Conservation (phyloP, 2,888 invertebrate species). For the Xylota sylvarum region DNA sequence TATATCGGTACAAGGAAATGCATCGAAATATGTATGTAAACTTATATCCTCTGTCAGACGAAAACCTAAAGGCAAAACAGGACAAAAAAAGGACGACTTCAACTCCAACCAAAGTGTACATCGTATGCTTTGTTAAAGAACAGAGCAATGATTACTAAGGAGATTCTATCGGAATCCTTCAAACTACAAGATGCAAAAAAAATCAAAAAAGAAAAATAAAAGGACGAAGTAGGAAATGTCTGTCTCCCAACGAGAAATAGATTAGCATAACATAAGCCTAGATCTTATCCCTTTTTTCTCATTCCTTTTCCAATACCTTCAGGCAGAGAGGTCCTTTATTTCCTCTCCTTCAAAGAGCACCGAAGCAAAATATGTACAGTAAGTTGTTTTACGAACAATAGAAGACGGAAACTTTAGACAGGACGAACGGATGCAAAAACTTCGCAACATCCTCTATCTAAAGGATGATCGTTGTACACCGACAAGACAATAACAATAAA, state of each 20-base stretch:
- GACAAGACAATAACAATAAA: constrained; percentile 50
- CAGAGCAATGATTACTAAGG: constrained; percentile 36
- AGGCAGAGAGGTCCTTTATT: constrained; percentile 48
- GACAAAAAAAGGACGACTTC: constrained; percentile 11
- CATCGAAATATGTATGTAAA: constrained; percentile 41
- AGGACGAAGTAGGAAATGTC: constrained; percentile 37
- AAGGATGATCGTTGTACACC: constrained; percentile 9
- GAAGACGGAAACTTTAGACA: constrained; percentile 46
- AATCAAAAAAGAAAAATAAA: constrained; percentile 1
- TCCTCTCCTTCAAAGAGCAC: neutral
- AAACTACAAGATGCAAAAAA: constrained; percentile 51
- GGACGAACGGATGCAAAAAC: constrained; percentile 66
- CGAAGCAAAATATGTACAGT: constrained; percentile 27
- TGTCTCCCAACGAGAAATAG: constrained; percentile 62
- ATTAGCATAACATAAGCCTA: constrained; percentile 75
- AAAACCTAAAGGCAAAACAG: constrained; percentile 45
- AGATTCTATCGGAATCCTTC: constrained; percentile 49
- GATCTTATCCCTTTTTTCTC: constrained; percentile 48
- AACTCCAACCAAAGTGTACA: constrained; percentile 52
- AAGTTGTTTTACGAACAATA: constrained; percentile 32
- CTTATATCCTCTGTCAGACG: constrained; percentile 46
- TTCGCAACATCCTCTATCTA: constrained; percentile 48
- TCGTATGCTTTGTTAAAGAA: constrained; percentile 36
- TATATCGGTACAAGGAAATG: constrained; percentile 23
- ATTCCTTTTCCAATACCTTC: constrained; percentile 54